Evolutionary conservation across 2,888 invertebrate species (phyloP).

Genomic region (Nomada flava): DNA sequence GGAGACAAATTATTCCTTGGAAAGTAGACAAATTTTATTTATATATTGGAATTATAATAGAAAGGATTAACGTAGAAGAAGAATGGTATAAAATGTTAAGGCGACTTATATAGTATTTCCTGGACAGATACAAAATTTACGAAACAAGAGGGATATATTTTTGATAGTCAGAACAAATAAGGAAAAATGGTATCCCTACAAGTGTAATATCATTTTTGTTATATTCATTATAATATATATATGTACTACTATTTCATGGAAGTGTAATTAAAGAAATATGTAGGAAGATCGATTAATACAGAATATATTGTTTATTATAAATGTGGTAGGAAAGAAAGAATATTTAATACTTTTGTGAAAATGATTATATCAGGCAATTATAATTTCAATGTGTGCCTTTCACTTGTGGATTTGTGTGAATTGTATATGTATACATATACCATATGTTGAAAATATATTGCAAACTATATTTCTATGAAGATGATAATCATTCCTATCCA

Average conservation of each 20-base stretch:
- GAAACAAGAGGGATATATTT: constrained; percentile 58
- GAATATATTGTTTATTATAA: not conserved
- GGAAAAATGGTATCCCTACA: constrained; percentile 30
- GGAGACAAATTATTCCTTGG: constrained; percentile 24
- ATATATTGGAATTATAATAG: constrained; percentile 41
- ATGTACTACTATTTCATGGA: constrained; percentile 28
- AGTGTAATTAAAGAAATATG: constrained; percentile 43
- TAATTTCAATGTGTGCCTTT: constrained; percentile 79
- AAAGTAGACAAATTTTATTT: constrained; percentile 37
- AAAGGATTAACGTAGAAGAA: constrained; percentile 8
- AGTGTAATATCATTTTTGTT: constrained; percentile 37
- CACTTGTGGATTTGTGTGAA: constrained; percentile 66
- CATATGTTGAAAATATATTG: constrained; percentile 59
- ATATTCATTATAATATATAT: constrained; percentile 23
- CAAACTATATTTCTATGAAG: constrained; percentile 65
- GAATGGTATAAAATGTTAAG: constrained; percentile 8
- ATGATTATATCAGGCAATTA: constrained; percentile 53
- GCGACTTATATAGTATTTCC: constrained; percentile 29
- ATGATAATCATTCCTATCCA: constrained; percentile 51
- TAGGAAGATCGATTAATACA: constrained; percentile 1
- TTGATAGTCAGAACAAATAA: constrained; percentile 56
- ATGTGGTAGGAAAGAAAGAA: constrained; percentile 1
- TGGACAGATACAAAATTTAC: constrained; percentile 45
- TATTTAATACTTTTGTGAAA: constrained; percentile 37
- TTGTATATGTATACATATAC: constrained; percentile 61